These are phyloP conservation scores for Ginglymostoma cirratum DNA, from an alignment of 2,113 vertebrate species.

Conservation along the genomic window DNA sequence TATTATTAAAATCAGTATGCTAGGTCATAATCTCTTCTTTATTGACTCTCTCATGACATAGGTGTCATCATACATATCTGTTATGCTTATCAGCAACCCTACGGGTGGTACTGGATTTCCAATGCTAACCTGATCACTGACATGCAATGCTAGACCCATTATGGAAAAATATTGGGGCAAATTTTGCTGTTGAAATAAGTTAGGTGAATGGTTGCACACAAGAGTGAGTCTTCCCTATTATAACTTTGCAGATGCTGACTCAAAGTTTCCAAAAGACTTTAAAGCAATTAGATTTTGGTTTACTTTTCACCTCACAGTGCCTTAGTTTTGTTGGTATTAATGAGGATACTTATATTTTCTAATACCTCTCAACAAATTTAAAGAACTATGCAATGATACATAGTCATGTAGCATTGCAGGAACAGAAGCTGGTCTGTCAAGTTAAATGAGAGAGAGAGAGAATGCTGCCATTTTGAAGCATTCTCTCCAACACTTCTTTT, in stretches of 20 bases:
- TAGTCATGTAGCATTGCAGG: background rate
- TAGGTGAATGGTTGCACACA: too few relatives aligned
- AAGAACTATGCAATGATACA: background rate
- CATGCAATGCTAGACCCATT: background rate
- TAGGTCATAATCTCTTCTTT: background rate
- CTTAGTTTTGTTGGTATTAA: background rate
- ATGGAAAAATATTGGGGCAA: background rate
- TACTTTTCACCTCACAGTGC: background rate
- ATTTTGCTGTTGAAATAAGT: background rate
- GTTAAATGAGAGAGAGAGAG: too few relatives aligned
- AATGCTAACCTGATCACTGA: background rate
- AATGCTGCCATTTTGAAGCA: too few relatives aligned
- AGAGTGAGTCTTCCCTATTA: background rate
- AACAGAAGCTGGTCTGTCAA: background rate
- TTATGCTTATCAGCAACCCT: background rate
- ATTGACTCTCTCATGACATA: background rate
- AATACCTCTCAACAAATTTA: background rate
- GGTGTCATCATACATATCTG: background rate
- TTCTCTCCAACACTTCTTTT: too few relatives aligned
- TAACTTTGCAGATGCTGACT: background rate
- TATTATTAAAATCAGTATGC: background rate
- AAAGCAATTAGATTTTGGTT: background rate
- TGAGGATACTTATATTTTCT: background rate
- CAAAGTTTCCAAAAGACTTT: background rate
- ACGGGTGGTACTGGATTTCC: background rate